Conservation (phyloP, 2,797 vertebrate genomes). For the Sebastes oblongus region DNA sequence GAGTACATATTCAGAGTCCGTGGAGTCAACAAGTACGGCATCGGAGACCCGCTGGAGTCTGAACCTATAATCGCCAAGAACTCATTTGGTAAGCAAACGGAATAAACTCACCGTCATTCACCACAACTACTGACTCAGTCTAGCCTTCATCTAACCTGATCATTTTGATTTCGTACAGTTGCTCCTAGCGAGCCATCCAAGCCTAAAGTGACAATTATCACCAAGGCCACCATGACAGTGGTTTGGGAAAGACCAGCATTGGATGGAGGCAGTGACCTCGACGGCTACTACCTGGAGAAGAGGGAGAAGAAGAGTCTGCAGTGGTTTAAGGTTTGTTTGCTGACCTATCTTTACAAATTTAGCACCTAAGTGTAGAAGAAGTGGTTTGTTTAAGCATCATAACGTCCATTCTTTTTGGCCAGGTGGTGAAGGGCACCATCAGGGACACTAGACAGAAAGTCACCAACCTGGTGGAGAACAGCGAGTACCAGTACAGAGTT, state of each 20-base stretch:
- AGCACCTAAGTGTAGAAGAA: background rate
- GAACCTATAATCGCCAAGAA: constrained; percentile 91
- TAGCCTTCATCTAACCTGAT: background rate
- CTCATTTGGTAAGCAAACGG: constrained; percentile 88
- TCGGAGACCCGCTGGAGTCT: constrained; percentile 95
- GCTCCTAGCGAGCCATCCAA: constrained; percentile 92
- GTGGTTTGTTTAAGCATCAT: background rate
- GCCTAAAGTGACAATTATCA: constrained; percentile 92
- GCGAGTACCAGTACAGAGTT: constrained; percentile 94
- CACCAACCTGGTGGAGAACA: constrained; percentile 88
- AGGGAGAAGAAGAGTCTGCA: constrained; percentile 97
- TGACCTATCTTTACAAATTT: background rate
- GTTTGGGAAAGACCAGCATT: constrained; percentile 91
- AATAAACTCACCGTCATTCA: background rate
- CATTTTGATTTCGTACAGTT: constrained; percentile 79
- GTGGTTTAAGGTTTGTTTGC: constrained; percentile 89
- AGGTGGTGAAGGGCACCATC: constrained; percentile 93
- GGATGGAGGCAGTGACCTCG: constrained; percentile 96
- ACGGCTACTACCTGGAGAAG: constrained; percentile 96
- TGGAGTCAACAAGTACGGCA: constrained; percentile 95
- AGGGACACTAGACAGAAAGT: constrained; percentile 98
- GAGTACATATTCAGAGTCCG: constrained; percentile 97
- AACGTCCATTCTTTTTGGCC: background rate
- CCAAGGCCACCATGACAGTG: constrained; percentile 96
- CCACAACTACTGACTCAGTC: background rate